A percentile compares a stretch with the other conserved stretches of the same genome.
Conservation (phyloP, 1,140 invertebrate species). For the Colletes latitarsis region DNA sequence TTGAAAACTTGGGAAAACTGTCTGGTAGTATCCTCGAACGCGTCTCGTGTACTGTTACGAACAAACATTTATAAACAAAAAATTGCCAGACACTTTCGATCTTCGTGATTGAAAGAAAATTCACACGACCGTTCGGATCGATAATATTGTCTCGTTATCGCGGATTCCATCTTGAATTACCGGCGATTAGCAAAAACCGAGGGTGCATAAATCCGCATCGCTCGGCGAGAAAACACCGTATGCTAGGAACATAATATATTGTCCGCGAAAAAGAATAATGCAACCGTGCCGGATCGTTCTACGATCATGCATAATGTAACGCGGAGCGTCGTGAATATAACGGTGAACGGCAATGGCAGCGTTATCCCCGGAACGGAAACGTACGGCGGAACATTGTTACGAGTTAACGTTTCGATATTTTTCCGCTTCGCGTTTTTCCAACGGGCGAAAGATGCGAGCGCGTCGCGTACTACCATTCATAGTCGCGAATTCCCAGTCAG, state of each 20-base stretch:
- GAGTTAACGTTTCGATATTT: constrained; percentile 46
- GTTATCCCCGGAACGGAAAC: constrained; percentile 48
- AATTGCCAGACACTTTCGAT: too few species aligned
- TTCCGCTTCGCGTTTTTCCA: constrained; percentile 26
- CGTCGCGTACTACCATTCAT: not conserved
- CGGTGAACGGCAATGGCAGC: constrained; percentile 47
- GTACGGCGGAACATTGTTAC: constrained; percentile 42
- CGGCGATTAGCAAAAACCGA: not conserved
- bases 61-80: too few species aligned
- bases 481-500: not conserved
- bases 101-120: too few species aligned
- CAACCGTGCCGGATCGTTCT: constrained; percentile 22
- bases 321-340: constrained; percentile 43
- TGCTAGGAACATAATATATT: constrained; percentile 14
- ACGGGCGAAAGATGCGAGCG: not conserved
- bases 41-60: too few species aligned
- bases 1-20: not conserved
- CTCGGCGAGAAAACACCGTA: not conserved
- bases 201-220: not conserved
- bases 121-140: too few species aligned
- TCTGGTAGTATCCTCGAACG: too few species aligned
- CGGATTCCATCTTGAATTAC: not conserved
- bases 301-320: constrained; percentile 48
- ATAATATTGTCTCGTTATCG: too few species aligned
- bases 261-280: constrained; percentile 32